A percentile compares a stretch with the other conserved stretches of the same genome.
Conservation (phyloP, 2,113 vertebrate genomes). For the Sprattus sprattus region DNA sequence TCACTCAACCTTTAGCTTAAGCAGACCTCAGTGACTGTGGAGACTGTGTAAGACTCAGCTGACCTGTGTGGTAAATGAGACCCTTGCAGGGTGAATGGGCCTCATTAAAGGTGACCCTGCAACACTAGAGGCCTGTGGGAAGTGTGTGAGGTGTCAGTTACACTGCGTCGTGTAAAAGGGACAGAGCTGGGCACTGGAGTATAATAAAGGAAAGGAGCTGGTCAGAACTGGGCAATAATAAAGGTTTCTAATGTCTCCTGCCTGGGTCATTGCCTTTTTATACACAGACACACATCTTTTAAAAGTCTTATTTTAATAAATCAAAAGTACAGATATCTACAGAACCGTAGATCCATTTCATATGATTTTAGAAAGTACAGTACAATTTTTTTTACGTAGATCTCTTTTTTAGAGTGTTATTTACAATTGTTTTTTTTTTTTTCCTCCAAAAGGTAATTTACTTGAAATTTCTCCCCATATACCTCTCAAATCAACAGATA, state of each 20-base stretch:
- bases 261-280: not conserved
- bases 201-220: not conserved
- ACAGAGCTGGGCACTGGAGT: not conserved
- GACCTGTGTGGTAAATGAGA: conserved; percentile 2
- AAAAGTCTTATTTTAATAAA: conserved; percentile 74
- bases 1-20: not conserved
- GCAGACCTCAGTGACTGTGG: not conserved
- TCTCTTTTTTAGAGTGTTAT: conserved; percentile 65
- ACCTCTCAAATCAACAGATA: conserved; percentile 54
- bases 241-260: not conserved
- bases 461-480: conserved; percentile 52
- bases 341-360: conserved; percentile 71
- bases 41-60: not conserved
- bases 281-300: conserved; percentile 41
- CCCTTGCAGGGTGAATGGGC: not conserved
- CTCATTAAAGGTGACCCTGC: not conserved
- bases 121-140: not conserved
- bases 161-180: not conserved
- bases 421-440: conserved; percentile 58
- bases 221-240: not conserved
- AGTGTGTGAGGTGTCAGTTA: not conserved
- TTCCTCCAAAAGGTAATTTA: conserved; percentile 57
- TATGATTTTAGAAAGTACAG: conserved; percentile 76
- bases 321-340: conserved; percentile 75
- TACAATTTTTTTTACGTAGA: conserved; percentile 71